phyloP scores from a whole-genome alignment of 2,113 vertebrate species.

The Triplophysa tibetana region DNA sequence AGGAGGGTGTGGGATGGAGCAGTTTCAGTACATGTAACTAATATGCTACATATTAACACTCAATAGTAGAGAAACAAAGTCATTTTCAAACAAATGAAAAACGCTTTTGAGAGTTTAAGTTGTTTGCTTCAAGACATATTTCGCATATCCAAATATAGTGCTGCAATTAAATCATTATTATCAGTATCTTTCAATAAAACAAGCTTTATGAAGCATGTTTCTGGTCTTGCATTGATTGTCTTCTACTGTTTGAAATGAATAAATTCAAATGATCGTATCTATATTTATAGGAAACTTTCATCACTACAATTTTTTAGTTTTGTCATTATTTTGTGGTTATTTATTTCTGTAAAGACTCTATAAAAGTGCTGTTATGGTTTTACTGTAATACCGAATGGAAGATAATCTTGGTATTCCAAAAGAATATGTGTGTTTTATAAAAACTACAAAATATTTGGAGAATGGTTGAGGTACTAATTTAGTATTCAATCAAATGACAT shows the following conservation, averaged over 20 bases:
- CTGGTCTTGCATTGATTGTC: neutral
- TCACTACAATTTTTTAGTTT: too few species aligned
- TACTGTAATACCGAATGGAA: too few species aligned
- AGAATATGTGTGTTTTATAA: too few species aligned
- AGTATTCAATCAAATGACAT: neutral
- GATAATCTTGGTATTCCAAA: neutral
- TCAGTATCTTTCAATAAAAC: constrained; percentile 70
- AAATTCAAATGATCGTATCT: neutral
- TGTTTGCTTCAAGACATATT: constrained; percentile 1
- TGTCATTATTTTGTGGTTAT: too few species aligned
- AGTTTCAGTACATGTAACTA: constrained; percentile 16
- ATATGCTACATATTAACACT: constrained; percentile 14
- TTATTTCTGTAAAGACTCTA: too few species aligned
- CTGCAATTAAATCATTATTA: constrained; percentile 46
- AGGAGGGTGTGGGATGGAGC: constrained; percentile 44
- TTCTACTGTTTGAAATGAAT: neutral
- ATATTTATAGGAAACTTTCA: too few species aligned
- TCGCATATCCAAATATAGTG: constrained; percentile 6
- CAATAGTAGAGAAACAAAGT: neutral
- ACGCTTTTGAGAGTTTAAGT: constrained; percentile 9
- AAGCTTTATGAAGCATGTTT: constrained; percentile 59
- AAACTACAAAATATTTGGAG: neutral
- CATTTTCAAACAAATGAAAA: constrained; percentile 13
- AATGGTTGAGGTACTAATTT: neutral
- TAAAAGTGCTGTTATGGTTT: neutral